Evolutionary conservation across 2,797 vertebrate genomes (phyloP).

Genomic region (Uromys caudimaculatus): DNA sequence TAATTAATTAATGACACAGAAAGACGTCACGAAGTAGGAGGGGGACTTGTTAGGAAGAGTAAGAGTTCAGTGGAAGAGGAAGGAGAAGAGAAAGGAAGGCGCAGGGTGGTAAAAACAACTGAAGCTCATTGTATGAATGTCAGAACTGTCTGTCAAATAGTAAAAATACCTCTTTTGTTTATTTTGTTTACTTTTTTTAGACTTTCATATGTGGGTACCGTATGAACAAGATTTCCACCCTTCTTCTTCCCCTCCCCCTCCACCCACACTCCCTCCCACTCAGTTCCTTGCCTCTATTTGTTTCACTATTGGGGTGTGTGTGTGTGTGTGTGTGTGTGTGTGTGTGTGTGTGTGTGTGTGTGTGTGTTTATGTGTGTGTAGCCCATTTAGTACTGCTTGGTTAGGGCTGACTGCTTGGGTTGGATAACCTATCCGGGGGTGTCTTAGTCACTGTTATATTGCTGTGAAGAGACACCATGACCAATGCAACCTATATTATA

Average conservation of each 20-base stretch:
- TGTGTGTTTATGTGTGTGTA: not conserved
- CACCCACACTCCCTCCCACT: not conserved
- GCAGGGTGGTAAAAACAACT: not conserved
- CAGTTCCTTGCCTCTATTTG: not conserved
- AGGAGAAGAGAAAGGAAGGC: not conserved
- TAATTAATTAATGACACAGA: not conserved
- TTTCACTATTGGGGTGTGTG: not conserved
- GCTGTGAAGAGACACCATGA: not conserved
- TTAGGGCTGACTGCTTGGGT: not conserved
- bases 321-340: no score
- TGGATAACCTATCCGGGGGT: not conserved
- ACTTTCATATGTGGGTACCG: not conserved
- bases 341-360: no score
- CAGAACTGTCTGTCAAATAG: not conserved
- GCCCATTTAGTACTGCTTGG: not conserved
- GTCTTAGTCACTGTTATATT: not conserved
- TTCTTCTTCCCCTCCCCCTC: not conserved
- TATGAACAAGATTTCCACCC: not conserved
- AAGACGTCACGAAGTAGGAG: no score
- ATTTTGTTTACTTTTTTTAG: not conserved
- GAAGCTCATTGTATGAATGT: not conserved
- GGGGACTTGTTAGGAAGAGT: not conserved
- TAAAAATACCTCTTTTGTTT: no score
- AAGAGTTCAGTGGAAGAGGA: not conserved
- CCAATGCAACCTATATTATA: not conserved